Percentiles rank a stretch among this genome's conserved stretches.
These are phyloP conservation scores for Tipula unca DNA, from an alignment of 2,888 invertebrate genomes.

Conservation along the genomic window DNA sequence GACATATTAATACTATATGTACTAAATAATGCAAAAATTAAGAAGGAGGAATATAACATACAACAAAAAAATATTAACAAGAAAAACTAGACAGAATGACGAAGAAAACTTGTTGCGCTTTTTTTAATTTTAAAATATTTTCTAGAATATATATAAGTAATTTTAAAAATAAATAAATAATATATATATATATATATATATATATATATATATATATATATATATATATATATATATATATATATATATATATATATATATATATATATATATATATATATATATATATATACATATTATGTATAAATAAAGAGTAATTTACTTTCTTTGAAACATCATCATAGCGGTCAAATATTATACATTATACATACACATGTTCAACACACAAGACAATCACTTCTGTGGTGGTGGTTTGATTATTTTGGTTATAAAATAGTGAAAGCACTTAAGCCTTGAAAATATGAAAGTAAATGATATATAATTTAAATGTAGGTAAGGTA, in stretches of 20 bases:
- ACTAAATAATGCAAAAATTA: neutral
- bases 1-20: no score
- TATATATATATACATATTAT: no score
- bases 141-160: neutral
- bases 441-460: neutral
- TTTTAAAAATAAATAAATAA: neutral
- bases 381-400: neutral
- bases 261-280: no score
- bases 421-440: neutral
- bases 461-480: neutral
- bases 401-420: neutral
- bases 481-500: neutral
- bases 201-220: no score
- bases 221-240: no score
- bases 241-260: no score
- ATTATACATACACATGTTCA: neutral
- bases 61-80: neutral
- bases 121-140: neutral
- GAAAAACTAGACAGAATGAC: slow-evolving; percentile 19
- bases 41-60: neutral
- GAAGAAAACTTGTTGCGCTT: slow-evolving; percentile 19
- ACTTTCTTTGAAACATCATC: neutral
- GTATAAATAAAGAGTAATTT: neutral
- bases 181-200: no score
- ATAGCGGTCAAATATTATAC: neutral